Conservation (phyloP, 2,888 invertebrate genomes). For the Euproctis similis region DNA sequence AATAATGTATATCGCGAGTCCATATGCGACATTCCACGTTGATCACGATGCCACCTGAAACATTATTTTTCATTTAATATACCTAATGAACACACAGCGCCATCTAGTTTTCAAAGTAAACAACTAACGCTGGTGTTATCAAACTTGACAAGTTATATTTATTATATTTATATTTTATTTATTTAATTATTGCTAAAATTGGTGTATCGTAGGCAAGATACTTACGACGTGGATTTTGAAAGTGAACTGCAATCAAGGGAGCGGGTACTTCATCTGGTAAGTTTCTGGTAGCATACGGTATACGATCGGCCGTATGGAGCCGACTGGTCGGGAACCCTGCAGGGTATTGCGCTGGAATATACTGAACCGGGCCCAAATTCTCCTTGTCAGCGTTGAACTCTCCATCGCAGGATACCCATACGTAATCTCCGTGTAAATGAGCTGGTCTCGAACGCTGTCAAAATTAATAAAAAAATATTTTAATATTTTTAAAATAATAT, state of each 20-base stretch:
- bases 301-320: constrained; percentile 58
- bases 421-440: constrained; percentile 69
- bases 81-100: no score
- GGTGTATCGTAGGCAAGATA: no score
- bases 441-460: constrained; percentile 45
- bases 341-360: constrained; percentile 78
- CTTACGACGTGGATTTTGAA: constrained; percentile 62
- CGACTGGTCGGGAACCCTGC: constrained; percentile 67
- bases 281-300: constrained; percentile 44
- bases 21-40: constrained; percentile 68
- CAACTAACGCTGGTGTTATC: no score
- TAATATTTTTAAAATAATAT: no score
- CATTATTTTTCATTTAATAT: neutral
- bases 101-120: no score
- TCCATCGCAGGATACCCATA: constrained; percentile 90
- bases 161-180: no score
- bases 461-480: neutral
- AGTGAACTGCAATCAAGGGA: constrained; percentile 53
- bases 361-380: constrained; percentile 82
- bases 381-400: constrained; percentile 86
- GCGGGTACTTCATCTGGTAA: constrained; percentile 51
- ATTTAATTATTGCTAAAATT: no score
- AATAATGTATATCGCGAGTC: constrained; percentile 61
- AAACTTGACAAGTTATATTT: no score
- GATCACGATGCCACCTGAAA: constrained; percentile 55